Base-by-base conservation (phyloP, 2,888 invertebrate species). In the Lacanobia oleracea region DNA sequence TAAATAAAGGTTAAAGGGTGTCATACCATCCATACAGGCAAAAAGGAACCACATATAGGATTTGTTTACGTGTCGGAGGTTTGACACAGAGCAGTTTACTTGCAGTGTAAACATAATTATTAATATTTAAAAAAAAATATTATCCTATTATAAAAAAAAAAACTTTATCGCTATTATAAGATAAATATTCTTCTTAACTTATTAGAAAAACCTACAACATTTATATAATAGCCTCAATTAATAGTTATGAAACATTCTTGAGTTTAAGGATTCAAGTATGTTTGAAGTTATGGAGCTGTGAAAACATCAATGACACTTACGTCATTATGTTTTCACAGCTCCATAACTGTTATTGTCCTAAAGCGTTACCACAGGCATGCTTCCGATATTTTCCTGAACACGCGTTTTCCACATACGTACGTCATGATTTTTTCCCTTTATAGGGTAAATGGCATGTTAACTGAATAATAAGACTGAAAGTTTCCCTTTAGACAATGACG, bases 401-500 rank as follows among this genome's bases (percentile, higher is more conserved):
- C 21, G 48, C 16, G 8, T 27, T 77, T 33, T 23, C 54, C 67
- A 45, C 14, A 51, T 8, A 6, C 33, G 33, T 33, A 56, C 61
- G 67, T 77, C 79, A 74, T 23, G 6, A 53, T 53, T 33, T 53
- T 78, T 78, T 54, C 53, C 79, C 37, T 0, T 14, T 37, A n/a
- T 33, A 21, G 12, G 48, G 64, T 62, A 72, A 79, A 61, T 43
- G 12, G 0, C 10, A 37, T 48, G 10, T 10, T 4, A 48, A 43
- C 21, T 64, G 40, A 71, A 62, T 76, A 18, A 67, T 72, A 54
- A 61, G 1, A 64, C 56, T 45, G 43, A 67, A 59, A 37, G 37
- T 72, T 77, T 80, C 67, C 73, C 81, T 67, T 1, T 82, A 95
- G 94, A 93, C 54, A 91, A 93, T 67, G 92, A 93, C 65, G 93